phyloP scores from a whole-genome alignment of 2,113 vertebrate species.

The Quiscalus mexicanus region DNA sequence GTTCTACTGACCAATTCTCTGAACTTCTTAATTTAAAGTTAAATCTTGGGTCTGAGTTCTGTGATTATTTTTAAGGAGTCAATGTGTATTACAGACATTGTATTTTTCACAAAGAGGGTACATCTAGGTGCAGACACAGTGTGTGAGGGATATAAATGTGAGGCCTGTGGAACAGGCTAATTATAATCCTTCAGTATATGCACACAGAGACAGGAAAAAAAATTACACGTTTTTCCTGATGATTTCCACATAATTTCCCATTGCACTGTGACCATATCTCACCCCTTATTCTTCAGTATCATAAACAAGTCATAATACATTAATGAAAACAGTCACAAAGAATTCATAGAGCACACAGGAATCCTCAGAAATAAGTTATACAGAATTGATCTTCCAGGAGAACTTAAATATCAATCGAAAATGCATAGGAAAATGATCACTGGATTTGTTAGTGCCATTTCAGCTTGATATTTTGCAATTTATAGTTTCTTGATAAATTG shows the following conservation, averaged over 20 bases:
- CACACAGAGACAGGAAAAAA: neutral
- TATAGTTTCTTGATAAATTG: conserved; percentile 70
- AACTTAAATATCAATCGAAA: conserved; percentile 68
- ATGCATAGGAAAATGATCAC: conserved; percentile 69
- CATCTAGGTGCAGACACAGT: neutral
- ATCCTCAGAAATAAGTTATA: conserved; percentile 68
- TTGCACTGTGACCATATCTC: neutral
- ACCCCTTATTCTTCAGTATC: conserved; percentile 19
- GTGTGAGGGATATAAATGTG: neutral
- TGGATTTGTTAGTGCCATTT: conserved; percentile 61
- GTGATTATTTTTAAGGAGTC: neutral
- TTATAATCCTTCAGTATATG: neutral
- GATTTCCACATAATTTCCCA: conserved; percentile 19
- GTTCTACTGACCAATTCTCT: neutral
- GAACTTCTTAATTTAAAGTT: neutral
- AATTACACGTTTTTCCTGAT: neutral
- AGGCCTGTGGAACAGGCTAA: neutral
- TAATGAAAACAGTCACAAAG: conserved; percentile 33
- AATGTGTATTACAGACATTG: neutral
- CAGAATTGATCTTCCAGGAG: conserved; percentile 55
- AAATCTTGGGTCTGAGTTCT: neutral
- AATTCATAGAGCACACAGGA: conserved; percentile 39
- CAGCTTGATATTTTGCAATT: conserved; percentile 64
- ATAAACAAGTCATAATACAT: conserved; percentile 72
- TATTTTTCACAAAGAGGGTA: neutral